phyloP scores from a whole-genome alignment of 2,113 vertebrate species.

The Platysternon megacephalum region DNA sequence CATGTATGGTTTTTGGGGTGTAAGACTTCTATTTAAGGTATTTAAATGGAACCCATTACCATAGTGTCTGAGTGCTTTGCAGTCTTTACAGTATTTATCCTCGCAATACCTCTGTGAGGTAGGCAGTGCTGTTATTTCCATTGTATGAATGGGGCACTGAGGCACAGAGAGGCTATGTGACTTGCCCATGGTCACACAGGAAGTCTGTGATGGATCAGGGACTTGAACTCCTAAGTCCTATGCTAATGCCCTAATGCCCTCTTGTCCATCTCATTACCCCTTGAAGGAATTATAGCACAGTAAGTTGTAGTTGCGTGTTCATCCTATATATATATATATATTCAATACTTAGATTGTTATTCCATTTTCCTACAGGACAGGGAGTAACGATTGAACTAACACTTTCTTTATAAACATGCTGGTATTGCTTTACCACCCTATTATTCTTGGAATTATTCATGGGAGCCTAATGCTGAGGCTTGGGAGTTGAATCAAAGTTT shows the following conservation, averaged over 20 bases:
- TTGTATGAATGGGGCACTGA: not conserved
- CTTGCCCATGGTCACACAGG: not conserved
- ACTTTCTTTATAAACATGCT: not conserved
- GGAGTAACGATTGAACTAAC: conserved; percentile 2
- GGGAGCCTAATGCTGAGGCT: not conserved
- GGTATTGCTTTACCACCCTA: not conserved
- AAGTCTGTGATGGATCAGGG: not conserved
- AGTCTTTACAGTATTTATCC: not conserved
- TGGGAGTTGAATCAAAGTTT: not conserved
- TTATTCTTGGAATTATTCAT: not conserved
- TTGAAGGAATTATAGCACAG: not conserved
- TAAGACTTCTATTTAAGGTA: not conserved
- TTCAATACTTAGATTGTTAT: not conserved
- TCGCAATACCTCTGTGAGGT: not conserved
- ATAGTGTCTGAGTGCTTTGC: not conserved
- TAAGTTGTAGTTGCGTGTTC: not conserved
- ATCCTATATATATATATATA: not conserved
- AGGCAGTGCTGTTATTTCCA: not conserved
- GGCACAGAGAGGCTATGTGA: not conserved
- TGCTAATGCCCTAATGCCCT: not conserved
- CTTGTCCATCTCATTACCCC: not conserved
- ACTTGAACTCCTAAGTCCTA: not conserved
- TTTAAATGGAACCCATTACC: not conserved
- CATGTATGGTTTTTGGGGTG: not conserved
- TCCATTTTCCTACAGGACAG: not conserved